Conservation (phyloP, 2,888 invertebrate species). For the Dione juno region DNA sequence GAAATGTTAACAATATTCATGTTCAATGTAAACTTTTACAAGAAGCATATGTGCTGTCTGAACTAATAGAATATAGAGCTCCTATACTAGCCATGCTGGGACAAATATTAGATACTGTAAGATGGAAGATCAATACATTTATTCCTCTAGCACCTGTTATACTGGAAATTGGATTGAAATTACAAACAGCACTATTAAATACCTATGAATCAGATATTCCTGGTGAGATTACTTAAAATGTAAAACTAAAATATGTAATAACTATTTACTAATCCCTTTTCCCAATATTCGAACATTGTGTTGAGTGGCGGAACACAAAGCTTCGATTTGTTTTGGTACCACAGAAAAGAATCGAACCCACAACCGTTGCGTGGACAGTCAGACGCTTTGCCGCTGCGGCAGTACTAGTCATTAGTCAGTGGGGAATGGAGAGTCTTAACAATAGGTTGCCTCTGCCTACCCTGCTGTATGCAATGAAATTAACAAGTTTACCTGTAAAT, state of each 20-base stretch:
- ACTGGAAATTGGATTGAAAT: constrained; percentile 59
- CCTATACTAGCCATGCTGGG: constrained; percentile 73
- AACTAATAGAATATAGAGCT: constrained; percentile 65
- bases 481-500: not conserved
- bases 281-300: too few species aligned
- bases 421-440: too few species aligned
- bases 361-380: too few species aligned
- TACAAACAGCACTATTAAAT: constrained; percentile 61
- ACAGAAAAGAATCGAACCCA: too few species aligned
- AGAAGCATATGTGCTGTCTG: constrained; percentile 57
- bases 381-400: too few species aligned
- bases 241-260: not conserved
- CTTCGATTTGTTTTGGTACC: too few species aligned
- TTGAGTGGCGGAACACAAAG: too few species aligned
- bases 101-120: constrained; percentile 65
- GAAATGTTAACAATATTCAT: constrained; percentile 56
- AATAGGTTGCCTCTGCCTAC: too few species aligned
- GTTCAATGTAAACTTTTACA: constrained; percentile 61
- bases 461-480: not conserved
- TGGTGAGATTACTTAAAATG: constrained; percentile 53
- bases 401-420: too few species aligned
- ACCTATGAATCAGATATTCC: constrained; percentile 61
- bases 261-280: too few species aligned
- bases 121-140: constrained; percentile 69
- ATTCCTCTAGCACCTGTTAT: constrained; percentile 54